Evolutionary conservation across 92 coral and sea anemone species (phyloP).

Genomic region (Plumapathes pennacea): DNA sequence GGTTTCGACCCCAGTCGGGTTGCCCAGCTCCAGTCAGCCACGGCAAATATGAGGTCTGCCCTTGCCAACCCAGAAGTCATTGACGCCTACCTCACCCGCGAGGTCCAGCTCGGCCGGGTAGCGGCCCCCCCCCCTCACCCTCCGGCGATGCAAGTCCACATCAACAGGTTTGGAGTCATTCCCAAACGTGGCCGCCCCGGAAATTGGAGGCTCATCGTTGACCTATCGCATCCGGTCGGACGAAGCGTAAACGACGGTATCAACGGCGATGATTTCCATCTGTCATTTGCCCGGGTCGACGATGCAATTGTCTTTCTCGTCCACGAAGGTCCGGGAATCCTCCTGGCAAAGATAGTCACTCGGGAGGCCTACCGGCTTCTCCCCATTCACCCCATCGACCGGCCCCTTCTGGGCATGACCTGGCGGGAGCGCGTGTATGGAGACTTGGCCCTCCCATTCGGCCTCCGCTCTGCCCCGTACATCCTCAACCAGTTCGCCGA

Average conservation of each 20-base stretch:
- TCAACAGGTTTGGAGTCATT: constrained; percentile 6
- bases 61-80: not conserved
- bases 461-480: constrained; percentile 21
- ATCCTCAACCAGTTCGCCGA: constrained; percentile 17
- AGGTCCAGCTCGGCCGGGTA: not conserved
- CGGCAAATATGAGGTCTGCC: not conserved
- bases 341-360: constrained; percentile 17
- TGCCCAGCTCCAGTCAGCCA: not conserved
- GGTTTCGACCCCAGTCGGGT: not conserved
- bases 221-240: constrained; percentile 1
- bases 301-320: constrained; percentile 19
- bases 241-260: constrained; percentile 14
- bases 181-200: constrained; percentile 36
- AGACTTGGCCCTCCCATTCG: constrained; percentile 15
- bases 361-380: constrained; percentile 28
- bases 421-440: constrained; percentile 15
- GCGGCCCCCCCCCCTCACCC: not conserved
- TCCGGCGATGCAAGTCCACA: constrained; percentile 1
- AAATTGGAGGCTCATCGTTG: constrained; percentile 17
- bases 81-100: not conserved
- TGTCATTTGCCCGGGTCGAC: constrained; percentile 5
- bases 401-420: constrained; percentile 10
- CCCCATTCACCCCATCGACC: constrained; percentile 21
- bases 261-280: constrained; percentile 9
- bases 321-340: constrained; percentile 11